phyloP scores from a whole-genome alignment of 1,140 invertebrate genomes.

The Formica exsecta region DNA sequence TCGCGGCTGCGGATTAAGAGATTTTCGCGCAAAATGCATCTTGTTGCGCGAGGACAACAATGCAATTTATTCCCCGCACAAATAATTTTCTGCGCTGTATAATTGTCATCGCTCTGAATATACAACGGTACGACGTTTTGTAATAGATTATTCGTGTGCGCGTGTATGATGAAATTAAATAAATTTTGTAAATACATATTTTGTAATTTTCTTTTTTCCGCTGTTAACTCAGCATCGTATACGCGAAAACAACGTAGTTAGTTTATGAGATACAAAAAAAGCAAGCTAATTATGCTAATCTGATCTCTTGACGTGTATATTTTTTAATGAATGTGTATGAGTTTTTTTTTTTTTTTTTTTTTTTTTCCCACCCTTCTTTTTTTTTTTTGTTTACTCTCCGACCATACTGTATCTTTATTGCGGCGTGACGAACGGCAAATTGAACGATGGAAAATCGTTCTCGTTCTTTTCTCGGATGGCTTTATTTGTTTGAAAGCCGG shows the following conservation, averaged over 20 bases:
- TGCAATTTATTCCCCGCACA: slow-evolving; percentile 25
- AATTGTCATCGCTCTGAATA: slow-evolving; percentile 20
- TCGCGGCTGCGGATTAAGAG: slow-evolving; percentile 46
- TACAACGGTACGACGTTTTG: not conserved
- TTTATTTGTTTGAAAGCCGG: slow-evolving; percentile 65
- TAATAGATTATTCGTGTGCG: not conserved
- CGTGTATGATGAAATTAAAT: not conserved
- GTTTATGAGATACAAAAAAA: not conserved
- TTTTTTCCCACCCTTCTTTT: too few species aligned
- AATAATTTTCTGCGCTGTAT: not conserved
- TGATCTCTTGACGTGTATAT: not conserved
- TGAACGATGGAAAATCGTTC: slow-evolving; percentile 38
- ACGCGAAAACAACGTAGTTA: not conserved
- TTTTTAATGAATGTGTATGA: slow-evolving; percentile 13
- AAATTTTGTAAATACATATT: not conserved
- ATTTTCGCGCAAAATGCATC: slow-evolving; percentile 52
- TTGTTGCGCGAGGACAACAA: slow-evolving; percentile 2
- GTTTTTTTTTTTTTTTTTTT: too few species aligned
- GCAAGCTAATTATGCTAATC: not conserved
- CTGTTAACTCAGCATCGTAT: not conserved
- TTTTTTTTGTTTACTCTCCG: not conserved
- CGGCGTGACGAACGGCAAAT: slow-evolving; percentile 17
- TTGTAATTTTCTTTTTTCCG: not conserved
- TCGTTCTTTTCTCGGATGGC: slow-evolving; percentile 19
- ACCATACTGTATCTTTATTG: slow-evolving; percentile 31